A percentile compares a stretch with the other conserved stretches of the same genome.
These are phyloP conservation scores for Stegophylla sp. DNA, from an alignment of 2,888 invertebrate species.

Conservation along the genomic window DNA sequence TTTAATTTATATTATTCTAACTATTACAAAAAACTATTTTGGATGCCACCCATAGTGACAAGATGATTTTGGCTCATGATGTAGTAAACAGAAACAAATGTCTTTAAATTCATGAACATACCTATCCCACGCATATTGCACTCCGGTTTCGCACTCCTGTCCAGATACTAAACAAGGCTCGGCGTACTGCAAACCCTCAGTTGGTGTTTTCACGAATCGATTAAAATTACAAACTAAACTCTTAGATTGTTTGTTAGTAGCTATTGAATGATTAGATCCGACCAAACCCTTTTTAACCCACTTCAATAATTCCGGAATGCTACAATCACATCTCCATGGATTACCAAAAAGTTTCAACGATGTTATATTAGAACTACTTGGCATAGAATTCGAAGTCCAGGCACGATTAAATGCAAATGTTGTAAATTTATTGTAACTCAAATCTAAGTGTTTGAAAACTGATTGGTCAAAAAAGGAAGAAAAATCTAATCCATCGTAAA, in stretches of 20 bases:
- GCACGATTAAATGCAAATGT: constrained; percentile 68
- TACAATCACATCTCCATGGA: constrained; percentile 75
- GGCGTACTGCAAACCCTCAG: constrained; percentile 66
- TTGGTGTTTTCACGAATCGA: constrained; percentile 66
- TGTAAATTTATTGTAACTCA: constrained; percentile 72
- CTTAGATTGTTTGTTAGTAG: constrained; percentile 74
- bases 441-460: constrained; percentile 70
- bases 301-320: constrained; percentile 75
- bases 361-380: too few species aligned
- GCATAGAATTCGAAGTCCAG: constrained; percentile 70
- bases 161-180: too few species aligned
- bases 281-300: constrained; percentile 75
- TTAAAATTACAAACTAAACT: constrained; percentile 73
- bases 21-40: too few species aligned
- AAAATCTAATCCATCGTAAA: constrained; percentile 66
- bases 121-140: constrained; percentile 76
- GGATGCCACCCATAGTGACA: too few species aligned
- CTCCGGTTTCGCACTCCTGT: constrained; percentile 68
- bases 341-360: constrained; percentile 74
- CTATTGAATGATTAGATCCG: constrained; percentile 72
- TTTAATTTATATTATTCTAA: too few species aligned
- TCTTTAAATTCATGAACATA: constrained; percentile 66
- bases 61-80: too few species aligned
- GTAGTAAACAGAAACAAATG: too few species aligned
- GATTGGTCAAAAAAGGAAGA: constrained; percentile 70